Conservation (phyloP, 2,888 invertebrate species). For the Pelosia muscerda region DNA sequence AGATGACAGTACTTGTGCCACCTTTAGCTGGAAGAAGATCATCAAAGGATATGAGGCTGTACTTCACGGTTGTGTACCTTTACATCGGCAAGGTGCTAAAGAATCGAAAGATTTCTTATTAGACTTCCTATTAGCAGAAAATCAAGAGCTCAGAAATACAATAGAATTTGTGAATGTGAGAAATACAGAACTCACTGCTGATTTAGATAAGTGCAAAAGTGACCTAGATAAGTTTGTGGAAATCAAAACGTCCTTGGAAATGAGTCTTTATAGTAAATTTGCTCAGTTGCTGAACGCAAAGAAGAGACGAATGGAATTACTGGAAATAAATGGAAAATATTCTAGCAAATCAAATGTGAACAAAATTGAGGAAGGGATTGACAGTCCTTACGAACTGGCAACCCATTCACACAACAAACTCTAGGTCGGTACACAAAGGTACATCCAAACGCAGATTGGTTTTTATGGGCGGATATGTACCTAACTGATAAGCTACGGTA, state of each 20-base stretch:
- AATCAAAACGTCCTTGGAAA: constrained; percentile 66
- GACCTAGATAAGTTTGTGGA: constrained; percentile 67
- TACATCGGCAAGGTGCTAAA: constrained; percentile 49
- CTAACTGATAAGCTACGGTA: no score
- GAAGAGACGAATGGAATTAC: constrained; percentile 68
- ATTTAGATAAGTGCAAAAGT: constrained; percentile 61
- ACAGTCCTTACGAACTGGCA: background rate
- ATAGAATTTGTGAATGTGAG: constrained; percentile 46
- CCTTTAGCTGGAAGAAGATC: constrained; percentile 70
- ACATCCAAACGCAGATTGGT: background rate
- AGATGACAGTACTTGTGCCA: constrained; percentile 49
- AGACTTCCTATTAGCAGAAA: constrained; percentile 67
- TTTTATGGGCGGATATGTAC: background rate
- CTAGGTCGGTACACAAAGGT: background rate
- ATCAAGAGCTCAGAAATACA: constrained; percentile 51
- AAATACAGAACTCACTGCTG: constrained; percentile 48
- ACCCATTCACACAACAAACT: background rate
- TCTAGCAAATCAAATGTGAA: constrained; percentile 28
- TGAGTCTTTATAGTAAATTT: constrained; percentile 73
- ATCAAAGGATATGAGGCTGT: constrained; percentile 52
- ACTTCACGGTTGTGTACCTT: constrained; percentile 63
- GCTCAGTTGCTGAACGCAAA: constrained; percentile 73
- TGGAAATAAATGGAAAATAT: constrained; percentile 65
- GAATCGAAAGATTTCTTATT: constrained; percentile 61
- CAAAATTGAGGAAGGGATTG: constrained; percentile 11